phyloP scores from a whole-genome alignment of 2,113 vertebrate species.

The Alexandromys fortis region DNA sequence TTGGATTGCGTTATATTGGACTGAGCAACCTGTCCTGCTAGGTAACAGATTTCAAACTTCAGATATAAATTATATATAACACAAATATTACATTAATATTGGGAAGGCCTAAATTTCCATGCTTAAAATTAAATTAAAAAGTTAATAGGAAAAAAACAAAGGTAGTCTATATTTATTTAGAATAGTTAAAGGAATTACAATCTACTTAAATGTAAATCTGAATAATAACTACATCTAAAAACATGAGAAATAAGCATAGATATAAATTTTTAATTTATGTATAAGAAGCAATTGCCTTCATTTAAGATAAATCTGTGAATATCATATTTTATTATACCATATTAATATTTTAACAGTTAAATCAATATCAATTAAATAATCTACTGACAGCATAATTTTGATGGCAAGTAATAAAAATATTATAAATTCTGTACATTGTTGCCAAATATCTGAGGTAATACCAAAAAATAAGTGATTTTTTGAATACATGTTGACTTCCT shows the following conservation, averaged over 20 bases:
- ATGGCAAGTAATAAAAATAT: background rate
- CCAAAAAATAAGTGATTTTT: background rate
- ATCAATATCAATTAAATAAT: background rate
- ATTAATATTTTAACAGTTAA: background rate
- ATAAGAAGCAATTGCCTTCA: background rate
- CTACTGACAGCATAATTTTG: background rate
- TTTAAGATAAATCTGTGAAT: background rate
- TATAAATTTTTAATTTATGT: background rate
- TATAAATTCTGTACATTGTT: background rate
- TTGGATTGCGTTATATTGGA: background rate
- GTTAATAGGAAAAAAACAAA: slow-evolving; percentile 17
- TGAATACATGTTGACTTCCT: background rate
- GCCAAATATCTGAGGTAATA: background rate
- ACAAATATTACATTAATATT: background rate
- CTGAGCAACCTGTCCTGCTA: background rate
- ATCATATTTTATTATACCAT: background rate
- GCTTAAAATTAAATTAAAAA: slow-evolving; percentile 35
- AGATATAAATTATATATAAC: background rate
- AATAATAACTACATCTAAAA: background rate
- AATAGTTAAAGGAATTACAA: background rate
- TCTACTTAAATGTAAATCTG: background rate
- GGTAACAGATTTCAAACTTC: background rate
- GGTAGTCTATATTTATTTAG: background rate
- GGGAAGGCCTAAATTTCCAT: background rate
- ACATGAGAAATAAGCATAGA: background rate